These are phyloP conservation scores for Hydrozoanthus tunicans DNA, from an alignment of 64 coral and sea anemone species.

Conservation along the genomic window DNA sequence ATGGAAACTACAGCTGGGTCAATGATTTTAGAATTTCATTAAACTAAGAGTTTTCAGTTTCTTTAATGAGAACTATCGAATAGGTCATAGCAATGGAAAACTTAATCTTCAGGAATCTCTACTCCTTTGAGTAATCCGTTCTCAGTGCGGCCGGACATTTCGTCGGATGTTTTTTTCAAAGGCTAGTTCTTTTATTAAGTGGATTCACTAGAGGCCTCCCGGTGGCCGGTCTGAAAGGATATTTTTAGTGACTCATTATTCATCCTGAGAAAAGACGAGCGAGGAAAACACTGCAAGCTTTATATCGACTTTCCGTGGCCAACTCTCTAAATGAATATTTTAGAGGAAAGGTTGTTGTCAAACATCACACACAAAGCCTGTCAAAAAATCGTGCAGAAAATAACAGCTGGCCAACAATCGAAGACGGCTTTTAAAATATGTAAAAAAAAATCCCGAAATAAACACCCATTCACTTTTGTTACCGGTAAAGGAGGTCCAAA, in stretches of 20 bases:
- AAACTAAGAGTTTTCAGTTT: neutral
- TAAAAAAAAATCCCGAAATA: neutral
- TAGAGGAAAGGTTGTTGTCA: no score
- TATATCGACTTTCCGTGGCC: neutral
- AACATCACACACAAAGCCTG: neutral
- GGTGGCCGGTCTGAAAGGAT: neutral
- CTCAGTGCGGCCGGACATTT: no score
- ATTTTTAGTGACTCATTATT: constrained; percentile 8
- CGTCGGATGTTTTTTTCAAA: neutral
- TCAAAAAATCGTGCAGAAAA: neutral
- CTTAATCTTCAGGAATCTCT: no score
- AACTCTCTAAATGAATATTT: neutral
- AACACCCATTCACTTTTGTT: neutral
- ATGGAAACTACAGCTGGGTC: neutral
- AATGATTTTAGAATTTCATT: neutral
- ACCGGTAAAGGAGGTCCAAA: neutral
- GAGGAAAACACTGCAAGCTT: neutral
- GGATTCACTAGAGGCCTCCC: neutral
- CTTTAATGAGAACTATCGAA: neutral
- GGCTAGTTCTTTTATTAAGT: neutral
- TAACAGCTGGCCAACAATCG: constrained; percentile 16
- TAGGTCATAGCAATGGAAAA: neutral
- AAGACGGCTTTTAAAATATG: constrained; percentile 11
- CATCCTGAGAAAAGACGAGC: neutral
- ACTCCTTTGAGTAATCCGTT: neutral